Evolutionary conservation across 2,113 vertebrate genomes (phyloP), one percentile per base, ranked within the genome.

Genomic region (Helogale parvula): DNA sequence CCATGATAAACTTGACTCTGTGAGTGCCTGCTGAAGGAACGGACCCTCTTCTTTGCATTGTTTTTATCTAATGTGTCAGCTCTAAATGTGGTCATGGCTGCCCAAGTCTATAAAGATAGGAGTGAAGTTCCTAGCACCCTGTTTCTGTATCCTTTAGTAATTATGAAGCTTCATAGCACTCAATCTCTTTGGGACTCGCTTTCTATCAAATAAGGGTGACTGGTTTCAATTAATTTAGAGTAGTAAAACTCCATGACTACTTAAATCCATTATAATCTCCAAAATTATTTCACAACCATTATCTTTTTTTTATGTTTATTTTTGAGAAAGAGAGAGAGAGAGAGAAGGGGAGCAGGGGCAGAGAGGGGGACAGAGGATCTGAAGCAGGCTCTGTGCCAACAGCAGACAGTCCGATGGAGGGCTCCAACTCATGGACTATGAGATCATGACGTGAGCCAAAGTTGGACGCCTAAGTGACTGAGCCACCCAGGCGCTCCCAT

Each of bases 151-250:
- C 10, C 27, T 31, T 63, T 21, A 81, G 27, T 80, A 3, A 52
- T 47, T 41, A 35, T 31, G 21, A n/a, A n/a, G 63, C n/a, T 72
- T 79, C 31, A 60, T 1, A n/a, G 74, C 23, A n/a, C 33, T 86
- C 41, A 4, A 17, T 35, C 31, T 87, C 63, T 72, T 16, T 66
- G 74, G 69, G 47, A 27, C 60, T 71, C 66, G 45, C 23, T 65
- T 77, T 86, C 66, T 79, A 65, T 77, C 60, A 92, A 92, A 68
- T 29, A 33, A 16, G 25, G 16, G 16, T 2, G 31, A 5, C 0
- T 85, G 80, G 72, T 86, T 90, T 90, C 88, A 95, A 76, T 41
- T 93, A 72, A 79, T 47, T 54, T 60, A 52, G 41, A 93, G 23
- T 31, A 72, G 25, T 52, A 29, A 21, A 93, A 85, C 66, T 54